Conservation (phyloP, 2,113 vertebrate species). For the Eulemur macaco region DNA sequence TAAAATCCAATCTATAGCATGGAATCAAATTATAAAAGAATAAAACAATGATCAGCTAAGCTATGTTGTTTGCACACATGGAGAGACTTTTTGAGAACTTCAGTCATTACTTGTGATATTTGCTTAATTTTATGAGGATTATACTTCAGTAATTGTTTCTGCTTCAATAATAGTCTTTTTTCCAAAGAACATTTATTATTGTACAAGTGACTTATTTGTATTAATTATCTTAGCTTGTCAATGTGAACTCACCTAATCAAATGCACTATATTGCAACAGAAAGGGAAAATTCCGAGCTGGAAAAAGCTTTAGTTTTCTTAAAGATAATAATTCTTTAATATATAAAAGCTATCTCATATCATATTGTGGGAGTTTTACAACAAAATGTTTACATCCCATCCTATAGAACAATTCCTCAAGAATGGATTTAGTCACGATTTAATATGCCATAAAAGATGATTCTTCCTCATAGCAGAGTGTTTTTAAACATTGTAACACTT, state of each 20-base stretch:
- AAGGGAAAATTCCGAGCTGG: not conserved
- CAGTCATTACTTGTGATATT: not conserved
- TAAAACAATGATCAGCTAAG: not conserved
- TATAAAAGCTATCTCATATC: not conserved
- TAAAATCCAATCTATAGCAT: not conserved
- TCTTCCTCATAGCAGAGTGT: conserved; percentile 12
- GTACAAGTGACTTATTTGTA: not conserved
- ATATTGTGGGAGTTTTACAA: not conserved
- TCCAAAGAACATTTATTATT: not conserved
- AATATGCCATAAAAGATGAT: not conserved
- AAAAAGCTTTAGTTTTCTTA: not conserved
- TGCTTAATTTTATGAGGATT: conserved; percentile 23
- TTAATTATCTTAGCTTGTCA: not conserved
- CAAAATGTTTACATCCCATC: not conserved
- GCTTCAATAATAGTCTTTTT: not conserved
- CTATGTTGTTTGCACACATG: not conserved
- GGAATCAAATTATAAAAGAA: not conserved
- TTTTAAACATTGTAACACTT: conserved; percentile 38
- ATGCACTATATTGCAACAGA: not conserved
- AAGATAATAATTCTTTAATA: not conserved
- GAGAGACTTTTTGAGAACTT: not conserved
- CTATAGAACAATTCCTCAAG: not conserved
- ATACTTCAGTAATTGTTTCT: not conserved
- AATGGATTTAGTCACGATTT: conserved; percentile 26
- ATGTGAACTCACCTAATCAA: not conserved